Evolutionary conservation across 2,797 vertebrate species (phyloP), one percentile per base, ranked within the genome.

Genomic region (Microchirus variegatus): DNA sequence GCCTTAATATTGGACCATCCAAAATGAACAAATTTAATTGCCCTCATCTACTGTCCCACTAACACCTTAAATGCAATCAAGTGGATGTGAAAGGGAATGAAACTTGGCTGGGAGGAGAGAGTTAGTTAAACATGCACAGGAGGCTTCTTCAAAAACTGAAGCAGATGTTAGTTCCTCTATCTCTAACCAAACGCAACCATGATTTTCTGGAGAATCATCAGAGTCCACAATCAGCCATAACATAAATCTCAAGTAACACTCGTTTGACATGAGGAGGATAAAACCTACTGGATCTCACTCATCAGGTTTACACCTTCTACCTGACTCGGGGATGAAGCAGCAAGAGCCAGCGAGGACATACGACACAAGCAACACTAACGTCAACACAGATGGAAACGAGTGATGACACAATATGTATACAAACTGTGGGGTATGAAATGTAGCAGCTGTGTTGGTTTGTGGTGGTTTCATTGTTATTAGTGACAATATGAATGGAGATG

Each of bases 311-410:
- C 5, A 51, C 36, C 9, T 57, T 74, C 53, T 41, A 55, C 19
- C 56, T 45, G 66, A 74, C 59, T 53, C 3, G 1, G 53, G 45
- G 59, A 80, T 77, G 77, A 79, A 84, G 81, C 76, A 88, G 79
- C 78, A 53, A 65, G 55, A 67, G 80, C 75, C 68, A 79, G 76
- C 70, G 36, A 59, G 50, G 46, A 75, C 10, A 77, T 68, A 65
- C 16, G 48, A 68, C 67, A 79, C 63, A 80, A 78, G 71, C 77
- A 72, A 70, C 53, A 59, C 4, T 37, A 60, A 64, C 26, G 46
- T 61, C 36, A 56, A 76, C 16, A 80, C 59, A 19, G n/a, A 78
- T 67, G 57, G 17, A 64, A 58, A 61, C 38, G 41, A 36, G 36
- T 38, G 10, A 47, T 42, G 53, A 26, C 17, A 47, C 51, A 57